Conservation (phyloP, 1,140 invertebrate species). For the Cydia fagiglandana region DNA sequence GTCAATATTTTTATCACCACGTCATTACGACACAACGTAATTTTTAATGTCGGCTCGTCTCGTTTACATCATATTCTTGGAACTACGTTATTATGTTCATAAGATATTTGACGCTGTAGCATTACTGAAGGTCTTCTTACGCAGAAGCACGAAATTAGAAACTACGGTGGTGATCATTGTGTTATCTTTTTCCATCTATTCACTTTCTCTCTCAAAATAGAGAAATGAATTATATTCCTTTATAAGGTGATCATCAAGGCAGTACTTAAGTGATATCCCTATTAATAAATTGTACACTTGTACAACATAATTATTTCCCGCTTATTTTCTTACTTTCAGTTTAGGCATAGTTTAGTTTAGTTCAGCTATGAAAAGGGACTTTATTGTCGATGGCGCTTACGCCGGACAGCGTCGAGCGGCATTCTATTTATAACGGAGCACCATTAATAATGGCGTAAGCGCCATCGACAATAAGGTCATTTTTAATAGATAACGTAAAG, state of each 20-base stretch:
- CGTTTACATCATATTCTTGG: neutral
- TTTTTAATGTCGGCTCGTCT: neutral
- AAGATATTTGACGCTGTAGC: neutral
- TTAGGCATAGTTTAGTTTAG: too few relatives aligned
- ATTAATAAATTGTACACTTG: too few relatives aligned
- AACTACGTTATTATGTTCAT: neutral
- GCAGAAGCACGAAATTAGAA: neutral
- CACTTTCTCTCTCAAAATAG: neutral
- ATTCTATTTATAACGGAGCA: too few relatives aligned
- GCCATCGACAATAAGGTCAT: too few relatives aligned
- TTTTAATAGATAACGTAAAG: too few relatives aligned
- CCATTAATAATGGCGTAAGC: too few relatives aligned
- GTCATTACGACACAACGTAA: neutral
- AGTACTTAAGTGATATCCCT: too few relatives aligned
- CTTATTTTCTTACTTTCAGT: too few relatives aligned
- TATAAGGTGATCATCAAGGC: too few relatives aligned
- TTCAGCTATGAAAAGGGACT: too few relatives aligned
- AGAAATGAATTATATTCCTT: neutral
- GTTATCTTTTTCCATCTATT: neutral
- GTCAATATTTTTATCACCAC: slow-evolving; percentile 3
- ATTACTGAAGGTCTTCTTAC: neutral
- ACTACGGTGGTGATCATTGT: neutral
- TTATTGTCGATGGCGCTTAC: too few relatives aligned
- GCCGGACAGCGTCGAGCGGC: too few relatives aligned
- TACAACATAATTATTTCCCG: neutral